Evolutionary conservation across 1,140 invertebrate species (phyloP), one percentile per base, ranked within the genome.

Genomic region (Dermatophagoides farinae): DNA sequence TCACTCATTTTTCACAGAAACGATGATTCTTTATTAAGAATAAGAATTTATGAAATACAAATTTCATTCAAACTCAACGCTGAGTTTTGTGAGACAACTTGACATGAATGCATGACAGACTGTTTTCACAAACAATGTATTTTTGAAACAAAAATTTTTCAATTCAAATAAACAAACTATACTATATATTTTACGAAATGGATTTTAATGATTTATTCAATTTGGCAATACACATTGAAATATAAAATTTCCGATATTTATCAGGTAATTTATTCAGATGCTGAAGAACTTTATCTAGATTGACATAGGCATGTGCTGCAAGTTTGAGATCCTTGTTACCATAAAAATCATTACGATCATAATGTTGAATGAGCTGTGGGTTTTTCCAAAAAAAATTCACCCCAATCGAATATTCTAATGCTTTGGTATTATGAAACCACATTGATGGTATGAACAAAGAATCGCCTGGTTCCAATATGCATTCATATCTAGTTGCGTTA

Each of bases 391-490:
- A 80, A 1, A 79, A 72, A 68, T 80, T 80, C 0, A 80, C 74
- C 12, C 77, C 76, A 46, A 80, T 69, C 44, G 76, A 72, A 68
- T 74, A 77, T 12, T 76, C 72, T 18, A 74, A 39, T 16, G 76
- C 72, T 22, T 70, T 72, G 22, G 77, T 73, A 66, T 78, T 79
- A 64, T 80, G 79, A 62, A 79, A 78, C 79, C 78, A 80, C 14
- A 80, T 66, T 18, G 78, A 76, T 74, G 79, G 79, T 58, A 81
- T 80, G 62, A 77, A 81, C 43, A 80, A 65, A 66, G 79, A 71
- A 64, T 81, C 78, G 2, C 79, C 79, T 44, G 73, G 67, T 52
- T 72, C 66, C 16, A 81, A 67, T 25, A 74, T 58, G 62, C 71
- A 72, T 69, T 77, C 76, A 57, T 69, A 69, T 38, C 67, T 71